These are phyloP conservation scores for Pectinophora gossypiella DNA, from an alignment of 1,140 invertebrate species.

Conservation along the genomic window DNA sequence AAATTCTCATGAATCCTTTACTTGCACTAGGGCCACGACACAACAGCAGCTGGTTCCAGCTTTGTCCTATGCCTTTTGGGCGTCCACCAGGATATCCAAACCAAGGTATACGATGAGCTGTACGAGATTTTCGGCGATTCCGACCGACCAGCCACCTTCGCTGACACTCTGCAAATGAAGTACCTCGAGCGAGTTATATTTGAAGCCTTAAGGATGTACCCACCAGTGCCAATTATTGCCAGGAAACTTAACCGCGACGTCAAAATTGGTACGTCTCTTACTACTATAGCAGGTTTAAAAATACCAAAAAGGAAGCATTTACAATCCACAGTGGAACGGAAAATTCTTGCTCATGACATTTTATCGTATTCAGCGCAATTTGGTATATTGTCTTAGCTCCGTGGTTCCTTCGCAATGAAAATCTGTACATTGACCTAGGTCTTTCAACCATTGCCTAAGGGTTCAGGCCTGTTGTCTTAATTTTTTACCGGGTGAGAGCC, in stretches of 20 bases:
- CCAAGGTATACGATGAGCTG: constrained; percentile 86
- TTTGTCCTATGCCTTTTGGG: constrained; percentile 91
- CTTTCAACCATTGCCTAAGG: too few relatives aligned
- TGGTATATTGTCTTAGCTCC: too few relatives aligned
- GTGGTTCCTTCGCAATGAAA: too few relatives aligned
- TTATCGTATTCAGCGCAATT: too few relatives aligned
- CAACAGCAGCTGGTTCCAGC: constrained; percentile 89
- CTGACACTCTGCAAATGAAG: constrained; percentile 87
- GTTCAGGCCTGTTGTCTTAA: too few relatives aligned
- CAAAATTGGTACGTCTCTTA: constrained; percentile 47
- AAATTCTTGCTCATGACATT: too few relatives aligned
- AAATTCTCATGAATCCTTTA: too few relatives aligned
- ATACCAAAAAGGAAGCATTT: too few relatives aligned
- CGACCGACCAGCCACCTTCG: constrained; percentile 83
- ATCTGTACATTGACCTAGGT: too few relatives aligned
- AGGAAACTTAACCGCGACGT: constrained; percentile 78
- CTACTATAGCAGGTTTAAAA: too few relatives aligned
- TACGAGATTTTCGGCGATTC: constrained; percentile 89
- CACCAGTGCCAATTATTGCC: constrained; percentile 89
- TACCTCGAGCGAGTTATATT: constrained; percentile 90
- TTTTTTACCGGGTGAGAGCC: too few relatives aligned
- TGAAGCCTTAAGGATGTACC: constrained; percentile 89
- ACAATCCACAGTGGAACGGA: too few relatives aligned
- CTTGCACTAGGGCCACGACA: constrained; percentile 90
- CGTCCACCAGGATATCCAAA: constrained; percentile 84